phyloP scores from a whole-genome alignment of 1,140 invertebrate genomes.

The Leucophenga varia region DNA sequence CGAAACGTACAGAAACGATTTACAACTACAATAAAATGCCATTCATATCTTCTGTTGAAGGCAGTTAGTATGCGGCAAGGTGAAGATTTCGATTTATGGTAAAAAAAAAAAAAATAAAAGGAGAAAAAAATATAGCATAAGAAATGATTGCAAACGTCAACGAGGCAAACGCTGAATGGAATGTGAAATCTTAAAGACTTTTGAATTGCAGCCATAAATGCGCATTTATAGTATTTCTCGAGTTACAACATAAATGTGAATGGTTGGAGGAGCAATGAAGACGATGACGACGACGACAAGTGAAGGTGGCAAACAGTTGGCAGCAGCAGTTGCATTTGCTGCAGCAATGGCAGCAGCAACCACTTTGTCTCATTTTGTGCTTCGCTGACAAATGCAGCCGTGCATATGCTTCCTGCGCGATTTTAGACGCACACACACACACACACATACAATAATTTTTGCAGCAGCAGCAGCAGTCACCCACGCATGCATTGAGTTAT shows the following conservation, averaged over 20 bases:
- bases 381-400: conserved; percentile 52
- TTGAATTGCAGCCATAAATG: conserved; percentile 51
- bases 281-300: neutral
- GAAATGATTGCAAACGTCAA: no score
- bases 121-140: neutral
- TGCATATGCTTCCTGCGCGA: conserved; percentile 35
- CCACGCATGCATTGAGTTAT: conserved; percentile 31
- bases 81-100: conserved; percentile 51
- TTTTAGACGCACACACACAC: conserved; percentile 19
- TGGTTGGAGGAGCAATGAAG: conserved; percentile 7
- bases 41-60: no score
- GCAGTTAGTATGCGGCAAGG: no score
- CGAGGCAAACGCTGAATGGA: conserved; percentile 43
- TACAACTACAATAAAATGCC: conserved; percentile 52
- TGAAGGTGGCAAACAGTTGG: conserved; percentile 3
- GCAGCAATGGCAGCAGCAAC: conserved; percentile 17
- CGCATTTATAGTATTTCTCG: conserved; percentile 50
- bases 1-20: conserved; percentile 53
- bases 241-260: conserved; percentile 27
- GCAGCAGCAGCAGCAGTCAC: no score
- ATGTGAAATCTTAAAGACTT: conserved; percentile 52
- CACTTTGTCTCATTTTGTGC: conserved; percentile 54
- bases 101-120: neutral
- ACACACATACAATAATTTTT: conserved; percentile 5
- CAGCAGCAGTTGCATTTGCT: conserved; percentile 8